Conservation (phyloP, 2,113 vertebrate species). For the Pipa parva region DNA sequence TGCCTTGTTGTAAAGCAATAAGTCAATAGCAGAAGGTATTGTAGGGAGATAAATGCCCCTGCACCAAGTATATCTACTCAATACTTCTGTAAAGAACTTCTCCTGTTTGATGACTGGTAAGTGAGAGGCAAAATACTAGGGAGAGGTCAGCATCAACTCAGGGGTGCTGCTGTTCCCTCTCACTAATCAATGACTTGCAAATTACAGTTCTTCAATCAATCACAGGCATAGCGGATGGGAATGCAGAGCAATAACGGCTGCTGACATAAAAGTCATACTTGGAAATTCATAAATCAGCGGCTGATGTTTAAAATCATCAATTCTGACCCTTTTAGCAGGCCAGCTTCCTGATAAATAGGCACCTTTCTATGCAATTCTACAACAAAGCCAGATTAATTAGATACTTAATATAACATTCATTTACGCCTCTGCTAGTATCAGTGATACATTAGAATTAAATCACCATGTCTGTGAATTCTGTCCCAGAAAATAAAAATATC, state of each 20-base stretch:
- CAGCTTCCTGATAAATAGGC: background rate
- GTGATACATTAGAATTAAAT: background rate
- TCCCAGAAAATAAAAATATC: background rate
- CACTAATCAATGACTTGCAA: background rate
- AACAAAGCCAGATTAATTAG: background rate
- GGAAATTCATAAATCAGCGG: background rate
- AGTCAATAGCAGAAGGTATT: too few relatives aligned
- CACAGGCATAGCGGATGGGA: background rate
- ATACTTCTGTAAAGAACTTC: background rate
- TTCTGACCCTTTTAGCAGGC: background rate
- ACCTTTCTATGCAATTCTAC: background rate
- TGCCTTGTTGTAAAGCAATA: too few relatives aligned
- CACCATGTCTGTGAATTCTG: background rate
- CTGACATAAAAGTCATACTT: background rate
- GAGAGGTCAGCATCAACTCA: background rate
- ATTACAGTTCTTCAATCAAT: background rate
- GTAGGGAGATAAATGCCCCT: too few relatives aligned
- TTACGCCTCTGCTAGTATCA: background rate
- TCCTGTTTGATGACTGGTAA: background rate
- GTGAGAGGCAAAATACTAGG: background rate
- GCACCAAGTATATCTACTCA: too few relatives aligned
- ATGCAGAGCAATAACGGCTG: background rate
- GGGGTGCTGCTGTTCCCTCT: background rate
- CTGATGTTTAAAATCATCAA: background rate
- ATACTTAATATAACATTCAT: background rate